Evolutionary conservation across 2,113 vertebrate species (phyloP).

Genomic region (western clawed frog (Xenopus tropicalis)): UCB_Xtro_10.0 CM004447.2:13865501-13866000

Average conservation of each 20-base stretch:
- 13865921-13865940: constrained; percentile 45
- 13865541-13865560: too few species aligned
- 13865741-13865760: constrained; percentile 48
- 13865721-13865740: background rate
- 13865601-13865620: too few species aligned
- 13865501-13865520: too few species aligned
- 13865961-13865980: constrained; percentile 31
- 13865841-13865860: constrained; percentile 59
- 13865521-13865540: too few species aligned
- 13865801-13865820: constrained; percentile 65
- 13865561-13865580: too few species aligned
- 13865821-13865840: constrained; percentile 68
- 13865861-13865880: constrained; percentile 61
- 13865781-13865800: constrained; percentile 58
- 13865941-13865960: constrained; percentile 24
- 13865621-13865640: too few species aligned
- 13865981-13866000: constrained; percentile 10
- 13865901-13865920: constrained; percentile 61
- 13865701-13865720: constrained; percentile 7
- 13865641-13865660: too few species aligned
- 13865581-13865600: too few species aligned
- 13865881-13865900: constrained; percentile 67
- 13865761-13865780: constrained; percentile 60
- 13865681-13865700: background rate
- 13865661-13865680: background rate